phyloP scores from a whole-genome alignment of 1,140 invertebrate species.

The Globodera rostochiensis region DNA sequence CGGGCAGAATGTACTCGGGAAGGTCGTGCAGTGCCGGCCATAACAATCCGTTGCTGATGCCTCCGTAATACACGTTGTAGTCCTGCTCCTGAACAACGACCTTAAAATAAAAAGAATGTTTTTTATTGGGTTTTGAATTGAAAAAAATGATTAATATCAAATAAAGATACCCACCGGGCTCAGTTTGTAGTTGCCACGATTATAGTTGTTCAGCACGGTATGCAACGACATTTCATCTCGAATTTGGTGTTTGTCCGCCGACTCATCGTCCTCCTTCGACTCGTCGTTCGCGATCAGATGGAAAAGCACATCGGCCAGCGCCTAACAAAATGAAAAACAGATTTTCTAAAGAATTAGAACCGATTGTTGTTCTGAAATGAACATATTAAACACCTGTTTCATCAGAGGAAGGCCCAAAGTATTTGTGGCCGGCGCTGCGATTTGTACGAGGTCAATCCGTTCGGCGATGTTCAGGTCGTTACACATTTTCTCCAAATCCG shows the following conservation, averaged over 20 bases:
- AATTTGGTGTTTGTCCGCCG: slow-evolving; percentile 30
- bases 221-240: slow-evolving; percentile 64
- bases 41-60: slow-evolving; percentile 62
- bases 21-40: slow-evolving; percentile 65
- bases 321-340: background rate
- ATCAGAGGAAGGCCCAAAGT: slow-evolving; percentile 62
- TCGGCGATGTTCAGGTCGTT: slow-evolving; percentile 23
- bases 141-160: background rate
- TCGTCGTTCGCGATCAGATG: slow-evolving; percentile 65
- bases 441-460: slow-evolving; percentile 17
- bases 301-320: slow-evolving; percentile 64
- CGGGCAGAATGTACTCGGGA: slow-evolving; percentile 64
- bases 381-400: slow-evolving; percentile 38
- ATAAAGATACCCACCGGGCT: slow-evolving; percentile 46
- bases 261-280: slow-evolving; percentile 48
- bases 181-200: slow-evolving; percentile 62
- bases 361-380: background rate
- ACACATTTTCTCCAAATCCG: slow-evolving; percentile 42
- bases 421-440: slow-evolving; percentile 60
- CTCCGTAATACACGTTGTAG: slow-evolving; percentile 64
- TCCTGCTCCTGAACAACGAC: slow-evolving; percentile 62
- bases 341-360: background rate
- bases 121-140: no score
- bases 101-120: background rate
- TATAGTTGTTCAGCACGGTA: slow-evolving; percentile 64